A percentile compares a stretch with the other conserved stretches of the same genome.
These are phyloP conservation scores for Marisa cornuarietis DNA, from an alignment of 1,140 invertebrate genomes.

Conservation along the genomic window DNA sequence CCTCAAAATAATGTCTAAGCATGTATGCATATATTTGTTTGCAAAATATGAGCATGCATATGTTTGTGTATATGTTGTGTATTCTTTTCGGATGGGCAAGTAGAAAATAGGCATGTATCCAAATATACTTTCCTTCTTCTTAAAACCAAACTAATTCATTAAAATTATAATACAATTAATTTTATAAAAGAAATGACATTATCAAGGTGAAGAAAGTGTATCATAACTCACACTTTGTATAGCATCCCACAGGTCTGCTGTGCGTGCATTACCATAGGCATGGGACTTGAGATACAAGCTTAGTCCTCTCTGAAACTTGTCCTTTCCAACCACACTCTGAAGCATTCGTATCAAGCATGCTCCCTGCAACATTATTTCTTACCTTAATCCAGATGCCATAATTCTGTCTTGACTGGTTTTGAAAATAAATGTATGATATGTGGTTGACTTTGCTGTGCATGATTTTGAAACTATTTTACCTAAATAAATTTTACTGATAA, in stretches of 20 bases:
- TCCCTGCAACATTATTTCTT: constrained; percentile 68
- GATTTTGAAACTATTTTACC: too few species aligned
- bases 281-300: constrained; percentile 77
- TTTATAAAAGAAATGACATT: neutral
- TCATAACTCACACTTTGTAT: constrained; percentile 76
- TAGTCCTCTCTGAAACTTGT: constrained; percentile 83
- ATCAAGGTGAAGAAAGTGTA: neutral
- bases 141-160: neutral
- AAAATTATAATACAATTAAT: neutral
- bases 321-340: constrained; percentile 86
- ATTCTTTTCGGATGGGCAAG: neutral
- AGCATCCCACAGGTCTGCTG: constrained; percentile 87
- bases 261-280: constrained; percentile 81
- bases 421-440: too few species aligned
- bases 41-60: neutral
- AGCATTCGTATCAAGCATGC: constrained; percentile 95
- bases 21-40: neutral
- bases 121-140: neutral
- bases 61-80: constrained; percentile 1
- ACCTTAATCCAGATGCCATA: too few species aligned
- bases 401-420: too few species aligned
- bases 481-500: too few species aligned
- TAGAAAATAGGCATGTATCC: neutral
- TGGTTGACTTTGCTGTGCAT: too few species aligned
- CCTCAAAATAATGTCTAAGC: neutral